Base-by-base conservation (phyloP, 2,797 vertebrate genomes). In the Pygocentrus nattereri region DNA sequence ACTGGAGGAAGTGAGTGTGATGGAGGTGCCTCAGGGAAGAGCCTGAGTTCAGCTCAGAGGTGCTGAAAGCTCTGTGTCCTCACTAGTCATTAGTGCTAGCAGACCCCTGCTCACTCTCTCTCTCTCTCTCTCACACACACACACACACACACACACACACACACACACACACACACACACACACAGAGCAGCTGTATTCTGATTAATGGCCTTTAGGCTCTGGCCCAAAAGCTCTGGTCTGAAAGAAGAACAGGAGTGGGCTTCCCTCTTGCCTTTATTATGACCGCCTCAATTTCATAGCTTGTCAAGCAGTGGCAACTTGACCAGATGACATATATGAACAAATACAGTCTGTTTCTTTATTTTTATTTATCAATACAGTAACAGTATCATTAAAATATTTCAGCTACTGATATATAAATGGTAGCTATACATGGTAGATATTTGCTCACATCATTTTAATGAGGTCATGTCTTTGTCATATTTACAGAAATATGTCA, bases 201-300 rank as follows among this genome's bases (percentile, higher is more conserved):
- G 80, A 82, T 79, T 83, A 83, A 75, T 79, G 68, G 64, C 80
- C 76, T 82, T 78, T 41, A 81, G 25, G 74, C 76, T 67, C 27
- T 49, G 44, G 59, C 49, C 47, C 41, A 79, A 73, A 82, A 31
- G 49, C 16, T 21, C 69, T 49, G n/a, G 67, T 70, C 47, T 49
- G 38, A 68, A n/a, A 38, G 25, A 50, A 47, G 25, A 50, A 47
- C 18, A 31, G 31, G 27, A 52, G 49, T 30, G 69, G 69, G 27
- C 23, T 54, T 72, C 49, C 69, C 31, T 65, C 31, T 65, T 38
- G 31, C 30, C 30, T 6, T 31, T 10, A 30, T 30, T 50, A 71
- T 30, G 47, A 52, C 18, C 31, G 38, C 30, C 62, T 34, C 31
- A 19, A 5, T 27, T 69, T 44, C 65, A 68, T 3, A 15, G 11